Conservation (phyloP, 2,113 vertebrate genomes). For the Tapirus terrestris region DNA sequence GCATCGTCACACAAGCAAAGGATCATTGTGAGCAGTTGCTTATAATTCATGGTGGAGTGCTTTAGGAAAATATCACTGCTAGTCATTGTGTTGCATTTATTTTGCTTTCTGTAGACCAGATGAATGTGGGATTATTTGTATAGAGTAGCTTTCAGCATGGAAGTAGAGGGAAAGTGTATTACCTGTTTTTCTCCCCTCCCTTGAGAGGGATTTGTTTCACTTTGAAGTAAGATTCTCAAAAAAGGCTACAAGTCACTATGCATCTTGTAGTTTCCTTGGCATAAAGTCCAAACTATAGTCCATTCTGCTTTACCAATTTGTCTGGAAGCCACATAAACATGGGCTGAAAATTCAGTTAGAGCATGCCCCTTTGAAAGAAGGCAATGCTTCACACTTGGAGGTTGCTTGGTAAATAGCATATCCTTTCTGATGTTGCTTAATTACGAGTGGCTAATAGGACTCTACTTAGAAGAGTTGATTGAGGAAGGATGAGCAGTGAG, state of each 20-base stretch:
- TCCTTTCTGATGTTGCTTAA: not conserved
- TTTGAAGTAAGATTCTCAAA: conserved; percentile 36
- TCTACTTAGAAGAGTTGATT: not conserved
- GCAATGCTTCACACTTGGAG: not conserved
- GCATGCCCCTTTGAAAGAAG: not conserved
- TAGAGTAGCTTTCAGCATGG: not conserved
- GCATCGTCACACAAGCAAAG: not conserved
- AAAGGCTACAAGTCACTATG: not conserved
- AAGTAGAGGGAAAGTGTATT: conserved; percentile 36
- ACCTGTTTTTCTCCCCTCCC: not conserved
- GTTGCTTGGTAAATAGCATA: not conserved
- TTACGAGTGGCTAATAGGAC: not conserved
- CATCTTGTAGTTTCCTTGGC: not conserved
- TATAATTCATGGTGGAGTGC: not conserved
- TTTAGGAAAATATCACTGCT: conserved; percentile 14
- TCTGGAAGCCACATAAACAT: not conserved
- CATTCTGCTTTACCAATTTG: conserved; percentile 9
- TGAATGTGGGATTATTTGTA: not conserved
- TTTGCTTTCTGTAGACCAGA: conserved; percentile 4
- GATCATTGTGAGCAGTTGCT: not conserved
- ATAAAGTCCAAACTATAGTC: not conserved
- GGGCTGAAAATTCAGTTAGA: not conserved
- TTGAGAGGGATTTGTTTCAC: conserved; percentile 27
- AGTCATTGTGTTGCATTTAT: not conserved
- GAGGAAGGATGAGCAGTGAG: not conserved